phyloP scores from a whole-genome alignment of 2,113 vertebrate species.

The Alethe diademata region DNA sequence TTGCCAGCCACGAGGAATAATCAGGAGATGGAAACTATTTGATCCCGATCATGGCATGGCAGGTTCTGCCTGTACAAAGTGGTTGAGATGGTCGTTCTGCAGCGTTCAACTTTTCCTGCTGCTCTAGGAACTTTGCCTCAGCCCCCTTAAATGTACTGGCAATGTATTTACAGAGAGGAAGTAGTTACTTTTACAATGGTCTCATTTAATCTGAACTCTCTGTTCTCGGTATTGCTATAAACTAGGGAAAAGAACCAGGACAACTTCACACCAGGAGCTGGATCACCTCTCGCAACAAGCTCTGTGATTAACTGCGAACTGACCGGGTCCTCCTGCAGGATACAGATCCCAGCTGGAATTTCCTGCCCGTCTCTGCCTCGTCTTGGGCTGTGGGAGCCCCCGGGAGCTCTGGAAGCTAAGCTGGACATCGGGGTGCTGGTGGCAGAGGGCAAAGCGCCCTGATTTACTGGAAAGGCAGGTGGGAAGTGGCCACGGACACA shows the following conservation, averaged over 20 bases:
- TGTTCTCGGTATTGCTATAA: background rate
- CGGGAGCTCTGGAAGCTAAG: background rate
- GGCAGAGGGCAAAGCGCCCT: background rate
- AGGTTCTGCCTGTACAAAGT: background rate
- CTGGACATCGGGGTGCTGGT: background rate
- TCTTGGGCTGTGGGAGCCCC: background rate
- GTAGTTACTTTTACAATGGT: background rate
- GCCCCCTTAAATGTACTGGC: background rate
- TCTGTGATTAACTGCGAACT: background rate
- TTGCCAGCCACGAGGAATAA: background rate
- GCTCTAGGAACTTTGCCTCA: background rate
- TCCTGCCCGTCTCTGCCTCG: background rate
- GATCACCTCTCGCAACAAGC: background rate
- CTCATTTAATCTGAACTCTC: background rate
- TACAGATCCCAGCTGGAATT: background rate
- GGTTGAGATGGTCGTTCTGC: accelerated
- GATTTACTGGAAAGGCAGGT: no score
- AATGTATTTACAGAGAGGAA: background rate
- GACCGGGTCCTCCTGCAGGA: background rate
- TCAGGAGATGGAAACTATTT: background rate
- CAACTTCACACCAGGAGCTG: background rate
- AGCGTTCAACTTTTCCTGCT: background rate
- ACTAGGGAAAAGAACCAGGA: background rate
- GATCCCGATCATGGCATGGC: accelerated
- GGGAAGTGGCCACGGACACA: background rate